phyloP scores from a whole-genome alignment of 1,140 invertebrate species.

The Megathymus violae region DNA sequence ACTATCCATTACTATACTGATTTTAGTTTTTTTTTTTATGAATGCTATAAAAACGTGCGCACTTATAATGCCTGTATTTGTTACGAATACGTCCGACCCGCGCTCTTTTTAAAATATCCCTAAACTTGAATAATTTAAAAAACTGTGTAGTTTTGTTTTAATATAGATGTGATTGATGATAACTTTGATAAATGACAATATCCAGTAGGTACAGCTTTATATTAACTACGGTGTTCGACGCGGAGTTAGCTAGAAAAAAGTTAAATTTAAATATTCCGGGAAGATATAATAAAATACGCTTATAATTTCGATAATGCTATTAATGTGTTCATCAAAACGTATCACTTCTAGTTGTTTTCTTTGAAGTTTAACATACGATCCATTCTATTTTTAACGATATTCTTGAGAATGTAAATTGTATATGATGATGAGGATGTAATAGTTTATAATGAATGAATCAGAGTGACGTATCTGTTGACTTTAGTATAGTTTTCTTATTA shows the following conservation, averaged over 20 bases:
- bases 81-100: too few relatives aligned
- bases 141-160: too few relatives aligned
- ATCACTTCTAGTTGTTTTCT: constrained; percentile 43
- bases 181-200: too few relatives aligned
- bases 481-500: neutral
- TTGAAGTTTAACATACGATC: constrained; percentile 43
- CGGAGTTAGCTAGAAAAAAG: too few relatives aligned
- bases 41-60: neutral
- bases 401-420: constrained; percentile 13
- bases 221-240: too few relatives aligned
- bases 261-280: constrained; percentile 2
- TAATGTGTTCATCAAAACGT: constrained; percentile 50
- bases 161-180: too few relatives aligned
- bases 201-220: too few relatives aligned
- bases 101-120: too few relatives aligned
- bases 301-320: constrained; percentile 34
- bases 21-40: neutral
- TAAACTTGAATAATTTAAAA: too few relatives aligned
- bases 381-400: constrained; percentile 19
- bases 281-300: constrained; percentile 17
- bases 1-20: constrained; percentile 20
- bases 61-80: neutral
- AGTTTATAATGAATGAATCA: too few relatives aligned
- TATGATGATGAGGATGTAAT: neutral
- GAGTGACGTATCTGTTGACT: neutral